Evolutionary conservation across 2,797 vertebrate genomes (phyloP).

Genomic region (Toxotes lorentzi): DNA sequence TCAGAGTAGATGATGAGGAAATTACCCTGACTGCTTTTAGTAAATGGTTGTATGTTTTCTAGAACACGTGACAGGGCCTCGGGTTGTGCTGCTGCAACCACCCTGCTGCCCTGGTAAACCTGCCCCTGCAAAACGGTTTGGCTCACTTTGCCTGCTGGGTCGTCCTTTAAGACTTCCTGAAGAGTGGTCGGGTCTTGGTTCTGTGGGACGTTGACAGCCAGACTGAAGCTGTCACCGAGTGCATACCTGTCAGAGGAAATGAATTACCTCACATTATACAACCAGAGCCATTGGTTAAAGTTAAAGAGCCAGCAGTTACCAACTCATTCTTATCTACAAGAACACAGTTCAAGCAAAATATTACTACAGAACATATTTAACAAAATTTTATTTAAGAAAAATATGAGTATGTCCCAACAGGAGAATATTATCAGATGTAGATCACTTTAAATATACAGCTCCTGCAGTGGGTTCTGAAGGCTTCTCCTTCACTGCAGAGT

Average conservation of each 20-base stretch:
- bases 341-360: too few species aligned
- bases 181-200: conserved; percentile 17
- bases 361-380: too few species aligned
- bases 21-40: conserved; percentile 4
- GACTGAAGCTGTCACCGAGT: conserved; percentile 14
- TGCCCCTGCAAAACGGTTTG: conserved; percentile 4
- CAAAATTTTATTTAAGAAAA: too few species aligned
- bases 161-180: conserved; percentile 7
- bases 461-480: too few species aligned
- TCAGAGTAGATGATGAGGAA: conserved; percentile 44
- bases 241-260: conserved; percentile 36
- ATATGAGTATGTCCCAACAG: too few species aligned
- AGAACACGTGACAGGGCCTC: conserved; percentile 14
- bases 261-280: neutral
- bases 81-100: conserved; percentile 33
- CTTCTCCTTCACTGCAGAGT: too few species aligned
- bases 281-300: too few species aligned
- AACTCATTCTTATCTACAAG: too few species aligned
- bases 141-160: conserved; percentile 23
- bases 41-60: conserved; percentile 8
- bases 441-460: too few species aligned
- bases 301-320: too few species aligned
- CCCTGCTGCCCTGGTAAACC: conserved; percentile 36
- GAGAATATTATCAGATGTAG: too few species aligned
- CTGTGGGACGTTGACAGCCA: conserved; percentile 39